These are phyloP conservation scores for Salminus brasiliensis DNA, from an alignment of 2,113 vertebrate genomes.

Conservation along the genomic window DNA sequence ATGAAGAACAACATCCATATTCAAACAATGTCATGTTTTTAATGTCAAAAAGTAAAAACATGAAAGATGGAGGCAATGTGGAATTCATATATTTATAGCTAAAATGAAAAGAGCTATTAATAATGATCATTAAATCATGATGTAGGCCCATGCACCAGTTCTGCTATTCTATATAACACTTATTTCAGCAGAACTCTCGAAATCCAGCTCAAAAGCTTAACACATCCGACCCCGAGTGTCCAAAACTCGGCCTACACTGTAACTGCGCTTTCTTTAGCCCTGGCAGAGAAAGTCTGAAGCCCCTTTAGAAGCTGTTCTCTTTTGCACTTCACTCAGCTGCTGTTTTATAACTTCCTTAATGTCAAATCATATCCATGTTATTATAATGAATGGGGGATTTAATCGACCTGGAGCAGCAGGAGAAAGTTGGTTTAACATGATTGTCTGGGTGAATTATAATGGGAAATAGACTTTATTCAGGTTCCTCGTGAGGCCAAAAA, in stretches of 20 bases:
- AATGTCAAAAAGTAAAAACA: too few species aligned
- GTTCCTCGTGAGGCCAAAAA: conserved; percentile 57
- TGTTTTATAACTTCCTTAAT: conserved; percentile 66
- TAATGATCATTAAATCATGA: too few species aligned
- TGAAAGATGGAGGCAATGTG: too few species aligned
- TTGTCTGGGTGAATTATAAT: conserved; percentile 74
- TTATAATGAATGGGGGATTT: conserved; percentile 72
- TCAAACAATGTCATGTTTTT: too few species aligned
- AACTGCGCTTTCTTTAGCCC: neutral
- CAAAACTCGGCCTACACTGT: neutral
- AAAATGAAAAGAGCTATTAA: too few species aligned
- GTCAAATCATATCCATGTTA: conserved; percentile 73
- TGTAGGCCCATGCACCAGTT: too few species aligned
- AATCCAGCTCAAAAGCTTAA: too few species aligned
- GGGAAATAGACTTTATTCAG: conserved; percentile 63
- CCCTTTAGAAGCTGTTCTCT: neutral
- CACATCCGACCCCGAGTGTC: neutral
- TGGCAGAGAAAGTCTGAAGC: neutral
- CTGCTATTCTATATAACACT: too few species aligned
- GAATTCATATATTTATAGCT: too few species aligned
- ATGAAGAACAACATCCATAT: too few species aligned
- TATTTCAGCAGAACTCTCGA: too few species aligned
- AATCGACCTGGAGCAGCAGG: conserved; percentile 71
- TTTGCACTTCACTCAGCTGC: conserved; percentile 22
- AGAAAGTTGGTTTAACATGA: conserved; percentile 64